Base-by-base conservation (phyloP, 2,797 vertebrate species). In the Clamator glandarius region DNA sequence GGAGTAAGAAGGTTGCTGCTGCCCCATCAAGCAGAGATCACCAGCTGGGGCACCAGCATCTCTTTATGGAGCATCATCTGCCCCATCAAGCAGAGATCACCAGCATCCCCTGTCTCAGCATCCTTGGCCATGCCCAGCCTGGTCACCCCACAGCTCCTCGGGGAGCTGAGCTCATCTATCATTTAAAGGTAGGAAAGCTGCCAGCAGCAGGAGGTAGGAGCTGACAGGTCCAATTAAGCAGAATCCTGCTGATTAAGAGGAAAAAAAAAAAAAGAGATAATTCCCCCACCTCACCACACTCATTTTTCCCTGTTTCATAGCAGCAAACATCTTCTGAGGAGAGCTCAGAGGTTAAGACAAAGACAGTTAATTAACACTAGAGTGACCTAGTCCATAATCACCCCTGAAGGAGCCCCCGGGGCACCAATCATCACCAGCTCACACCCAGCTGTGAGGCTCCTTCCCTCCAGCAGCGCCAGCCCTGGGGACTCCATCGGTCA, bases 331-430 rank as follows among this genome's bases (percentile, higher is more conserved):
- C 74, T 82, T 90, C 35, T 23, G 90, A 95, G 77, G 59, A 73
- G 35, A 92, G 80, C 75, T 61, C 74, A 55, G 91, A 93, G 82
- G 77, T 89, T 88, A 82, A 83, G 80, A 87, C 77, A 89, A 35
- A 87, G 76, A 63, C 26, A 44, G 70, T 87, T 96, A 96, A 97
- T 96, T 96, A 95, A 82, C 35, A 61, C 46, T n/a, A 33, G 26
- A 85, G 91, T 1, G 2, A 74, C 62, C 58, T 62, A 62, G 69
- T 80, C 77, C 18, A 6, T 96, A 95, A 94, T 96, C 92, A 97
- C 35, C 86, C 93, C 96, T 54, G 46, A 29, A 73, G 61, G 70
- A 90, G 88, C 74, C 85, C 86, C 64, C 8, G 6, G 89, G 67
- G 83, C 73, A 84, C 80, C 3, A 14, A 61, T 58, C 91, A 67